These are phyloP conservation scores for Accipiter virgatus DNA, from an alignment of 2,113 vertebrate genomes.

Conservation along the genomic window DNA sequence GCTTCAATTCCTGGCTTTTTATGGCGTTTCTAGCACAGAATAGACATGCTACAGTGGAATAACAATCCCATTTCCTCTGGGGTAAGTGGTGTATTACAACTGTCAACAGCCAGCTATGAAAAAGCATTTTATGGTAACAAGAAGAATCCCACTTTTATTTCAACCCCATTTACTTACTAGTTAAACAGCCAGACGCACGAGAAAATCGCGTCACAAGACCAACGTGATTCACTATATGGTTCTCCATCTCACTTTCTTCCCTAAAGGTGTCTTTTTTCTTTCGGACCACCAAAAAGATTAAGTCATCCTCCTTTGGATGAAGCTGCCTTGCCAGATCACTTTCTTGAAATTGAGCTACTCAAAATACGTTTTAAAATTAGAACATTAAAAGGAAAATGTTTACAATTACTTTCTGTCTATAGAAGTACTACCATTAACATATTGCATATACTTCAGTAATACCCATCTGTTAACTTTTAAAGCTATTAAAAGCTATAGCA, in stretches of 20 bases:
- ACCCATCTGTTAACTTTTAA: background rate
- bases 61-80: background rate
- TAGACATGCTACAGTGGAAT: background rate
- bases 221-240: conserved; percentile 17
- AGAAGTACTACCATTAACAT: background rate
- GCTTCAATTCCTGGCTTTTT: background rate
- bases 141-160: background rate
- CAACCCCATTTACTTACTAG: conserved; percentile 48
- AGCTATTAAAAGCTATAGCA: background rate
- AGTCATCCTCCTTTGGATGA: conserved; percentile 83
- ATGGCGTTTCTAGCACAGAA: background rate
- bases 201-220: conserved; percentile 73
- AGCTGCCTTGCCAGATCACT: conserved; percentile 70
- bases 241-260: background rate
- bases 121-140: background rate
- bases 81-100: background rate
- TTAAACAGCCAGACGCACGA: background rate
- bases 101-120: background rate
- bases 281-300: conserved; percentile 76
- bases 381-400: background rate
- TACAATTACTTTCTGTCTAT: background rate
- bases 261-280: conserved; percentile 40
- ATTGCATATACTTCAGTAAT: background rate
- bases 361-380: background rate
- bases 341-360: conserved; percentile 63